Evolutionary conservation across 2,797 vertebrate species (phyloP).

Genomic region (Lerista edwardsae): DNA sequence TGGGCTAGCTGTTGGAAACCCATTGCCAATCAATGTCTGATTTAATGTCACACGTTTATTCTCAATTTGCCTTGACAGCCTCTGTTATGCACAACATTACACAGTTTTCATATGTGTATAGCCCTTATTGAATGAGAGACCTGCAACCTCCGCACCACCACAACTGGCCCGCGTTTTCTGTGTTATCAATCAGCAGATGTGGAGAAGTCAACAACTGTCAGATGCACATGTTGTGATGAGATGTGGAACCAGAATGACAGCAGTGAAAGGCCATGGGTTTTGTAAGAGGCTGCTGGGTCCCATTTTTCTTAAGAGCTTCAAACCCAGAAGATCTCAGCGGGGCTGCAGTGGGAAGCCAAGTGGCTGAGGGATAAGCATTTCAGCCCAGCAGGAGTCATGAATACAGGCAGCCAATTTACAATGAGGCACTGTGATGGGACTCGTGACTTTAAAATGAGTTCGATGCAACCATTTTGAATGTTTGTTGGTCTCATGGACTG

Average conservation of each 20-base stretch:
- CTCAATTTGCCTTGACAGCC: no score
- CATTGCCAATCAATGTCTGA: background rate
- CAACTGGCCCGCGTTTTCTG: background rate
- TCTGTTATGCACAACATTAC: background rate
- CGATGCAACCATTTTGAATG: background rate
- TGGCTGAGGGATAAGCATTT: no score
- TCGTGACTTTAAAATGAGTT: conserved; percentile 7
- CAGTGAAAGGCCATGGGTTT: background rate
- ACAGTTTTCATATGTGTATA: background rate
- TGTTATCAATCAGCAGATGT: background rate
- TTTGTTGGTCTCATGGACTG: background rate
- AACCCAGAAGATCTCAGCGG: no score
- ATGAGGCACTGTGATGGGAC: background rate
- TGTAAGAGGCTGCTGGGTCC: background rate
- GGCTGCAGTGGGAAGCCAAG: no score
- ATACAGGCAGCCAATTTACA: no score
- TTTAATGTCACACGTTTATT: background rate
- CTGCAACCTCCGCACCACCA: background rate
- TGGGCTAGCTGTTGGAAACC: background rate
- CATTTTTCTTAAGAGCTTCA: background rate
- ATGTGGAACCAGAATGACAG: background rate
- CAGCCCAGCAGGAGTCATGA: no score
- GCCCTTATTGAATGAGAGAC: background rate
- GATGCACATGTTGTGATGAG: background rate
- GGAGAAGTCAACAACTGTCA: background rate